A percentile compares a stretch with the other conserved stretches of the same genome.
Conservation (phyloP, 2,888 invertebrate species). For the Brassicogethes aeneus region DNA sequence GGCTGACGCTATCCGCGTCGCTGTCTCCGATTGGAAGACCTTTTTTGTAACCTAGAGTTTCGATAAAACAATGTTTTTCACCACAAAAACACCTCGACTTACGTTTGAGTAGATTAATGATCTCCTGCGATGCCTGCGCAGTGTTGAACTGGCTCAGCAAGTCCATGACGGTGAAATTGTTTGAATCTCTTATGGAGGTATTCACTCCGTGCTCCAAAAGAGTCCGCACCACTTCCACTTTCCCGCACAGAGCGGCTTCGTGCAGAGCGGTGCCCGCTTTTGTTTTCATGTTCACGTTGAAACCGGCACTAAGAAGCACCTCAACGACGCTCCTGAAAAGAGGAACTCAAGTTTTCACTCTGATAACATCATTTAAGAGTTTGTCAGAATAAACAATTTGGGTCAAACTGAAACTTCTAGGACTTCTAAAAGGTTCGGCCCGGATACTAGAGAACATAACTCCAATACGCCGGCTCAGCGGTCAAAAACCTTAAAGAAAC, state of each 20-base stretch:
- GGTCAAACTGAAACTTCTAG: constrained; percentile 48
- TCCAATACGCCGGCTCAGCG: constrained; percentile 54
- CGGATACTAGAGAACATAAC: constrained; percentile 57
- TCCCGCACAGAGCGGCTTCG: constrained; percentile 88
- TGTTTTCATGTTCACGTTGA: constrained; percentile 80
- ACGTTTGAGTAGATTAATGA: constrained; percentile 78
- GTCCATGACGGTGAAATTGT: constrained; percentile 78
- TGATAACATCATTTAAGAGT: constrained; percentile 13
- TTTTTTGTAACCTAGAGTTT: constrained; percentile 27
- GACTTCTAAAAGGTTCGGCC: constrained; percentile 70
- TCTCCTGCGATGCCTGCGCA: constrained; percentile 80
- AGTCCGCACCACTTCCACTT: constrained; percentile 76
- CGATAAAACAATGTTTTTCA: not conserved
- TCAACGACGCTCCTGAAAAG: constrained; percentile 70
- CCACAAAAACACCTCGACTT: constrained; percentile 34
- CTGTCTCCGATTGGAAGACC: constrained; percentile 35
- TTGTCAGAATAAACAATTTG: not conserved
- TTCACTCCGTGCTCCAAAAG: constrained; percentile 77
- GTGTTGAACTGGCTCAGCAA: constrained; percentile 74
- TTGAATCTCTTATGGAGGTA: constrained; percentile 66
- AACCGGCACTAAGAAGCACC: constrained; percentile 72
- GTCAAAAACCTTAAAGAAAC: constrained; percentile 65
- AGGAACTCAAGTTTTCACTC: too few species aligned
- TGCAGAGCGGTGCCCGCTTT: constrained; percentile 85
- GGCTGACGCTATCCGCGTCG: constrained; percentile 39